phyloP scores from a whole-genome alignment of 2,888 invertebrate genomes.

The Mylabris sibirica region DNA sequence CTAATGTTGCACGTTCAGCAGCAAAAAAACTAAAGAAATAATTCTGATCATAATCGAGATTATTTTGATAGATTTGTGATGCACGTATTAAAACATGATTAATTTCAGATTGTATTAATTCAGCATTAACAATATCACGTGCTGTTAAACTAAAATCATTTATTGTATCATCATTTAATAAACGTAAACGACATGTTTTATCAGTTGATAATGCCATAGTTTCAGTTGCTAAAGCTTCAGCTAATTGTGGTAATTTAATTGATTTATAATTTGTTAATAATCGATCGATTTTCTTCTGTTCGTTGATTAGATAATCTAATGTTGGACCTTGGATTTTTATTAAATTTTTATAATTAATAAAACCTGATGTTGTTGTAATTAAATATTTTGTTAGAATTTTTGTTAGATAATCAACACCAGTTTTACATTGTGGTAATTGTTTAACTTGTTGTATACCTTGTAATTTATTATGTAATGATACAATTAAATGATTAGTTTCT shows the following conservation, averaged over 20 bases:
- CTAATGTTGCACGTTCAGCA: slow-evolving; percentile 73
- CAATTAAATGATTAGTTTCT: slow-evolving; percentile 80
- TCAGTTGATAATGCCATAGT: slow-evolving; percentile 69
- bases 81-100: slow-evolving; percentile 76
- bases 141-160: slow-evolving; percentile 80
- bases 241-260: slow-evolving; percentile 73
- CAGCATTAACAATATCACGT: slow-evolving; percentile 76
- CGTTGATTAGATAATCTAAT: slow-evolving; percentile 46
- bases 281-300: slow-evolving; percentile 49
- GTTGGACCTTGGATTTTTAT: slow-evolving; percentile 45
- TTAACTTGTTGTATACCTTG: slow-evolving; percentile 63
- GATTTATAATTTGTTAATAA: slow-evolving; percentile 67
- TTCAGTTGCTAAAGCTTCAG: slow-evolving; percentile 74
- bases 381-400: slow-evolving; percentile 78
- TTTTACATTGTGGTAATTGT: slow-evolving; percentile 58
- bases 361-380: slow-evolving; percentile 52
- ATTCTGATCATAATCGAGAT: slow-evolving; percentile 62
- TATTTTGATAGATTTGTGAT: slow-evolving; percentile 73
- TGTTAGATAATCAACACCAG: slow-evolving; percentile 74
- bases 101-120: slow-evolving; percentile 80
- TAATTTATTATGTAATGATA: slow-evolving; percentile 73
- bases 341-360: slow-evolving; percentile 60
- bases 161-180: slow-evolving; percentile 71
- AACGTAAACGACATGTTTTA: slow-evolving; percentile 61
- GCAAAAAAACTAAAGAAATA: slow-evolving; percentile 71